phyloP scores from a whole-genome alignment of 2,888 invertebrate species.

The Agrilus mali region DNA sequence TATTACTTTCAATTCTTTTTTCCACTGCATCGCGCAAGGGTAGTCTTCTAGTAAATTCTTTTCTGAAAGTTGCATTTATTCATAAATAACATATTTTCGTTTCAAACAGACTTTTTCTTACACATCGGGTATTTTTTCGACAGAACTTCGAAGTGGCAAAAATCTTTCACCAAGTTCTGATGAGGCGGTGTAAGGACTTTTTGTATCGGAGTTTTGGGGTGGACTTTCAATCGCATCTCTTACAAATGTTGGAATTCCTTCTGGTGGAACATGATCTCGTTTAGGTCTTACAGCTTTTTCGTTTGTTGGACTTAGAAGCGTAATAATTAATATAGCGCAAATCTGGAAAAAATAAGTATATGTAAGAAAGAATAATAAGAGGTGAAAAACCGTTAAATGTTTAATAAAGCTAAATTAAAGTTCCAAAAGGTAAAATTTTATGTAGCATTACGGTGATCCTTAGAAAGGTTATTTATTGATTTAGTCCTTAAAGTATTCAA shows the following conservation, averaged over 20 bases:
- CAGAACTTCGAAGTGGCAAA: conserved; percentile 60
- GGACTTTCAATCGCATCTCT: conserved; percentile 35
- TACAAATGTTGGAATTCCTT: conserved; percentile 28
- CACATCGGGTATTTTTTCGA: conserved; percentile 55
- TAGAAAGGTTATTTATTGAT: too few species aligned
- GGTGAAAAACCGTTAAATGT: too few species aligned
- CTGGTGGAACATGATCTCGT: conserved; percentile 24
- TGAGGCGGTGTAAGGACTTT: conserved; percentile 18
- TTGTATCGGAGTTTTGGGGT: conserved; percentile 22
- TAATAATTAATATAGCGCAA: conserved; percentile 19
- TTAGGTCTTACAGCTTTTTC: conserved; percentile 17
- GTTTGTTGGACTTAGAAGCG: conserved; percentile 19
- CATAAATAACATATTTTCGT: conserved; percentile 5
- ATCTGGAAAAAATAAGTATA: conserved; percentile 19
- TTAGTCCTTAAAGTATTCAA: too few species aligned
- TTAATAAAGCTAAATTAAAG: too few species aligned
- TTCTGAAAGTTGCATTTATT: conserved; percentile 26
- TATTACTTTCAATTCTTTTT: conserved; percentile 24
- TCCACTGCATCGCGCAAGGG: conserved; percentile 64
- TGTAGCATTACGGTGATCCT: too few species aligned
- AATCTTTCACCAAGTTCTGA: conserved; percentile 32
- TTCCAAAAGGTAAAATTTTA: too few species aligned
- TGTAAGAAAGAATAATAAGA: too few species aligned
- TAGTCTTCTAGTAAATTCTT: conserved; percentile 35
- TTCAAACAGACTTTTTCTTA: conserved; percentile 18